Base-by-base conservation (phyloP, 1,140 invertebrate genomes). In the Laupala kohalensis region DNA sequence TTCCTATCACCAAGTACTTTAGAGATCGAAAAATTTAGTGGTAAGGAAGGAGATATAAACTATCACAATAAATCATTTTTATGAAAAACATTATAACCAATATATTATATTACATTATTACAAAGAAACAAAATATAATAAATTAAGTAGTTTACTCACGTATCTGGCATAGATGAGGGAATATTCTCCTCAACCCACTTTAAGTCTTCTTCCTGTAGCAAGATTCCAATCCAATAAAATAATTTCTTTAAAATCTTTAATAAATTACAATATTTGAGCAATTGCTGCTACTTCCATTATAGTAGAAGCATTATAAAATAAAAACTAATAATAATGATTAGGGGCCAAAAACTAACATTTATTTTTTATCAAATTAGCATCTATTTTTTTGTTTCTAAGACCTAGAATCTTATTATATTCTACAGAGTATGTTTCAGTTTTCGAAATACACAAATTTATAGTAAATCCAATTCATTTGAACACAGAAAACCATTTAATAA, bases 111-210 rank as follows among this genome's bases (percentile, higher is more conserved):
- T 15, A 9, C 53, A 24, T 62, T 24, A 6, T n/a, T n/a, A 26
- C 25, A 5, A 53, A 15, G 15, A 53, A 15, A 23, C 19, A 13
- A 37, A n/a, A 37, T 37, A 9, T 28, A 68, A 27, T 25, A 37
- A 26, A 64, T 63, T 37, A 37, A 24, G n/a, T 71, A 67, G 25
- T 25, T 53, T 68, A 81, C 83, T 83, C 82, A 86, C 85, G 86
- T 83, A 80, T 91, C 90, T 73, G 84, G 85, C 71, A 91, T 81
- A 69, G 90, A 88, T 25, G 89, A 84, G 29, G 92, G 92, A 76
- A 96, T 93, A 79, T 96, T 93, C 77, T 95, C 93, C 79, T 95
- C 93, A 1, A 96, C 89, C 94, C 93, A 96, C 79, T 92, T 91
- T 68, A 95, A 81, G 80, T 94, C 92, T 73, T 94, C 92, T 75